Conservation (phyloP, 2,113 vertebrate species). For the Petrocephalus microphthalmus region DNA sequence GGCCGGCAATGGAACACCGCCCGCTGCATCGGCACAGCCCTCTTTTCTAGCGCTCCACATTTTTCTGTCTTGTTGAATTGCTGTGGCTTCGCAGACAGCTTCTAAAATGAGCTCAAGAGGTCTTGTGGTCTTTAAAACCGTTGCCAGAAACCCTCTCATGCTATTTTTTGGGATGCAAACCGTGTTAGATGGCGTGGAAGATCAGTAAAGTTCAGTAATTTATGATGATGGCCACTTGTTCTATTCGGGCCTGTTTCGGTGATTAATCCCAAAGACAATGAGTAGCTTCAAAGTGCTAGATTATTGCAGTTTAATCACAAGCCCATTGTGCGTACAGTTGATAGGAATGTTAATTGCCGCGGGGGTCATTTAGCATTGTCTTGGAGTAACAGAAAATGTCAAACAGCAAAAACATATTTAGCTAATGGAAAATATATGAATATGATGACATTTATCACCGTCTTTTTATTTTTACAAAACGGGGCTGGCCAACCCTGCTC, state of each 20-base stretch:
- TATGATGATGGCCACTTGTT: conserved; percentile 44
- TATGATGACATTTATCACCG: background rate
- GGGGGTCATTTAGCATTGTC: conserved; percentile 24
- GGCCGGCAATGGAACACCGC: background rate
- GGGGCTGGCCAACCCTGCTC: too few relatives aligned
- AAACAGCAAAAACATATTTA: background rate
- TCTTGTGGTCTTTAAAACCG: background rate
- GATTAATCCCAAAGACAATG: conserved; percentile 53
- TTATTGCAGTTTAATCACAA: conserved; percentile 59
- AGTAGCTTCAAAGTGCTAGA: conserved; percentile 54
- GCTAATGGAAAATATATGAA: background rate
- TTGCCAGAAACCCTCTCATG: background rate
- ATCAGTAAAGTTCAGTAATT: conserved; percentile 42
- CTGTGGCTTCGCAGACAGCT: background rate
- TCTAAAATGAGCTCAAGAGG: background rate
- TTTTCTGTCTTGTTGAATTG: background rate
- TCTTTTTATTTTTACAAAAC: background rate
- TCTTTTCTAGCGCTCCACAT: background rate
- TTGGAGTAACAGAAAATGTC: conserved; percentile 14
- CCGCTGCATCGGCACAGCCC: background rate
- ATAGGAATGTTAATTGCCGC: conserved; percentile 54
- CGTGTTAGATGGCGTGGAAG: conserved; percentile 28
- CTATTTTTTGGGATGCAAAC: conserved; percentile 27
- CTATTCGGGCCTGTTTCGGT: conserved; percentile 43
- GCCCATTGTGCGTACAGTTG: conserved; percentile 50